phyloP scores from a whole-genome alignment of 1,140 invertebrate species.

The Augochlora pura region DNA sequence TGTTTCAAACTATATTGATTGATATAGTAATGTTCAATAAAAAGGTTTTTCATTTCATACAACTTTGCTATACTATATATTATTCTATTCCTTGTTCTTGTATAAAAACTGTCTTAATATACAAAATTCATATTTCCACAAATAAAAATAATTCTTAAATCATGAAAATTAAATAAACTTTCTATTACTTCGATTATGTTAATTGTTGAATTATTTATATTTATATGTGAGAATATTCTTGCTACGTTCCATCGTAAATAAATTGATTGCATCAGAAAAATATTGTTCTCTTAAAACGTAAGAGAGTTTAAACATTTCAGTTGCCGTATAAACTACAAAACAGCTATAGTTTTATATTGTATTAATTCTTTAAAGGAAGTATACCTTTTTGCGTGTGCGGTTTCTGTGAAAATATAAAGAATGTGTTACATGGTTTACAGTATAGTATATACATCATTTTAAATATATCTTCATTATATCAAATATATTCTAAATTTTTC shows the following conservation, averaged over 20 bases:
- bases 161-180: no score
- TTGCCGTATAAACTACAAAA: not conserved
- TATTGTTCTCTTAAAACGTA: no score
- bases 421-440: not conserved
- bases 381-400: not conserved
- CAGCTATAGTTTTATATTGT: not conserved
- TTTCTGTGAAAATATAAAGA: not conserved
- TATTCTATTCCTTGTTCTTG: not conserved
- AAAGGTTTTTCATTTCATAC: not conserved
- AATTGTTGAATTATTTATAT: not conserved
- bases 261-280: no score
- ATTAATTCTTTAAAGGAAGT: not conserved
- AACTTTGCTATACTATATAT: not conserved
- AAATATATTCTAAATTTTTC: not conserved
- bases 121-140: no score
- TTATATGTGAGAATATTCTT: not conserved
- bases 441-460: not conserved
- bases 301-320: not conserved
- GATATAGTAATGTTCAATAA: not conserved
- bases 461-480: not conserved
- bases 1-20: not conserved
- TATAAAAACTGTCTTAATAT: no score
- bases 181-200: no score
- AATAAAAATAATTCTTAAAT: no score
- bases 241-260: not conserved